Evolutionary conservation across 2,888 invertebrate species (phyloP), one percentile per base, ranked within the genome.

Genomic region (Watsonalla binaria): DNA sequence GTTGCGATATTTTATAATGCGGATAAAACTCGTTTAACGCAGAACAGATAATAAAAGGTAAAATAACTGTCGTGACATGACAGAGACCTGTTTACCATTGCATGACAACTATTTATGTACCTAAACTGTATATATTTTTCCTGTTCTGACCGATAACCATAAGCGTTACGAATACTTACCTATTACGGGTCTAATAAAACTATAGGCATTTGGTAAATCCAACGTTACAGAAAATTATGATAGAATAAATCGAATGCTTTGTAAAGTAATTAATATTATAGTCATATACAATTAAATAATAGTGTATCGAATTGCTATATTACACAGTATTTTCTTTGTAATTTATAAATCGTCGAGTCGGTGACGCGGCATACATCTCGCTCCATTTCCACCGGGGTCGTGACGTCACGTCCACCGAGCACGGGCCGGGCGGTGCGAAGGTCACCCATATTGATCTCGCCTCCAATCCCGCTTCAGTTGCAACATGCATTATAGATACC

Each of bases 381-480:
- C 74, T 78, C 79, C 69, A 80, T 76, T 80, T 82, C 74, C 72
- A 80, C 78, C 79, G 76, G 24, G 74, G 78, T 78, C 76, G 74
- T 89, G 84, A 89, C 86, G 88, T 90, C 88, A 88, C 66, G 59
- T 63, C 70, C 67, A 66, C 73, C 80, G 74, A 75, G 74, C 75
- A 72, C 78, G 70, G 72, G 66, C 76, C 70, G 70, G 72, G 65
- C 76, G 68, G 73, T 69, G 68, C 78, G 83, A 90, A 90, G 90
- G 90, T 90, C 88, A 80, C 65, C 72, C 72, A 76, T 86, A 89
- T 90, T 83, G 88, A 90, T 90, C 84, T 83, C 80, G 69, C 76
- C n/a, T 49, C 49, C 39, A 15, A 49, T 37, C 7, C 15, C 49
- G 37, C 37, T 39, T 33, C 35, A 14, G 48, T 37, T 48, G 48